These are phyloP conservation scores for Microtus oregoni DNA, from an alignment of 2,113 vertebrate genomes.

Conservation along the genomic window DNA sequence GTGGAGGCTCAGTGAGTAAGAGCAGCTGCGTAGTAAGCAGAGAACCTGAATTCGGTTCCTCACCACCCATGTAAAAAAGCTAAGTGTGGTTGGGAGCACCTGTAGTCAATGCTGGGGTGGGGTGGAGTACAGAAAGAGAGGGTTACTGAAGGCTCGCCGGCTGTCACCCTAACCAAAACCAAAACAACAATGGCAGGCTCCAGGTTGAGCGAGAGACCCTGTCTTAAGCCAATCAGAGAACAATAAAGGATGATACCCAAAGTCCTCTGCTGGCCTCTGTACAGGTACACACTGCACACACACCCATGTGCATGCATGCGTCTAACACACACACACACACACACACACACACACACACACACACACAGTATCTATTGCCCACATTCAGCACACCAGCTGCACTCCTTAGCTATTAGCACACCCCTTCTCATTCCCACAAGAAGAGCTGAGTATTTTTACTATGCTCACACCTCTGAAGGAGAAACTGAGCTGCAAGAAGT, in stretches of 20 bases:
- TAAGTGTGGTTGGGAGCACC: background rate
- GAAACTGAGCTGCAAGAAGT: background rate
- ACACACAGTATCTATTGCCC: background rate
- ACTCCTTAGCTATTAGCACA: background rate
- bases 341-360: background rate
- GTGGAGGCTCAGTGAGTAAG: no score
- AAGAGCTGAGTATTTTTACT: constrained; percentile 3
- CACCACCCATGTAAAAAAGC: background rate
- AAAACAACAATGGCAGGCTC: no score
- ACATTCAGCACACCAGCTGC: background rate
- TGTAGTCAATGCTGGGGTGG: background rate
- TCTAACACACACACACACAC: background rate
- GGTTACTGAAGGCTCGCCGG: background rate
- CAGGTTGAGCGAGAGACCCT: background rate
- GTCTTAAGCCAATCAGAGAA: background rate
- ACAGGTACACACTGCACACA: background rate
- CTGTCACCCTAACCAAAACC: no score
- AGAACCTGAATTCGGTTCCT: background rate
- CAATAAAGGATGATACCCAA: background rate
- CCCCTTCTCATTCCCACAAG: background rate
- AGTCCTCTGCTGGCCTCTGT: no score
- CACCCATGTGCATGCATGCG: background rate
- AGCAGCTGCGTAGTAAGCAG: background rate
- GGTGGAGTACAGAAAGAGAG: background rate
- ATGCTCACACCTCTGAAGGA: background rate